Evolutionary conservation across 2,113 vertebrate genomes (phyloP).

Genomic region (Gyps fulvus): DNA sequence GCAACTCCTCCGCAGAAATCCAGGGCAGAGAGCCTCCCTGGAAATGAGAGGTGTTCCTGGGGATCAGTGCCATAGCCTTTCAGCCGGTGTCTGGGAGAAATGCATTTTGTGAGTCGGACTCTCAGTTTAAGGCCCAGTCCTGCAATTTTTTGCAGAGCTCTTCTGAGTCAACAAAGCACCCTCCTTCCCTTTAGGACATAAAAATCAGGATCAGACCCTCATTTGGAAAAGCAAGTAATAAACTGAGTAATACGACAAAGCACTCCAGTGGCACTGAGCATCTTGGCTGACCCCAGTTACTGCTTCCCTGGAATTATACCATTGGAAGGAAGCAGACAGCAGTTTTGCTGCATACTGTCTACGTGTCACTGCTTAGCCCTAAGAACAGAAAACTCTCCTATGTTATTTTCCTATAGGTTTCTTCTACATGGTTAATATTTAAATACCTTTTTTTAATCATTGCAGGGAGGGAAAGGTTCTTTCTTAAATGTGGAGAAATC

Average conservation of each 20-base stretch:
- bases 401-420: conserved; percentile 16
- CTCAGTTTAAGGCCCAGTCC: background rate
- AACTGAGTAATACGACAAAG: background rate
- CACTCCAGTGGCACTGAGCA: background rate
- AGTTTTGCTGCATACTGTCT: background rate
- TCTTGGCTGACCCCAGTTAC: conserved; percentile 28
- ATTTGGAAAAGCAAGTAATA: conserved; percentile 47
- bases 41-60: conserved; percentile 14
- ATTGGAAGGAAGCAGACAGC: background rate
- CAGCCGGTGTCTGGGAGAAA: background rate
- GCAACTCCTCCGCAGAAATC: conserved; percentile 10
- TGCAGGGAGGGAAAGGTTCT: background rate
- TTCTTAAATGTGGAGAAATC: conserved; percentile 27
- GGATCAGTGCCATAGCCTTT: background rate
- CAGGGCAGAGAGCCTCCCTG: conserved; percentile 13
- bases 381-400: conserved; percentile 15
- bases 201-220: conserved; percentile 10
- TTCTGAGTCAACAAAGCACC: background rate
- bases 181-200: background rate
- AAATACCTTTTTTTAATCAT: conserved; percentile 35
- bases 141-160: background rate
- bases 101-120: background rate
- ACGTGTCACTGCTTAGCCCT: background rate
- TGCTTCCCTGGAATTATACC: conserved; percentile 26
- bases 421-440: conserved; percentile 51